A percentile compares a stretch with the other conserved stretches of the same genome.
Conservation (phyloP, 2,113 vertebrate genomes). For the Odocoileus virginianus region DNA sequence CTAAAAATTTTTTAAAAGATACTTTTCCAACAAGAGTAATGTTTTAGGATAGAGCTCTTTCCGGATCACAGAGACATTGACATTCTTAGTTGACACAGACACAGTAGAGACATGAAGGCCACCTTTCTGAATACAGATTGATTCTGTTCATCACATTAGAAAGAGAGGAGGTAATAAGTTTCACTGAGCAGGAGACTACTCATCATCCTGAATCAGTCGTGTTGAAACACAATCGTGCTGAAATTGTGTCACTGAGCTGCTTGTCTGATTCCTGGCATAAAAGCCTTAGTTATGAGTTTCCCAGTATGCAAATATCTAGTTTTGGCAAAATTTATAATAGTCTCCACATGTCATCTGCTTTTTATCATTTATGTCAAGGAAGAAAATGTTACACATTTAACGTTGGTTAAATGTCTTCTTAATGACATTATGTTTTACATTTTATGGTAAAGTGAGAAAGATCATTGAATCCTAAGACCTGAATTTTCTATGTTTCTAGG, state of each 20-base stretch:
- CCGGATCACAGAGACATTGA: background rate
- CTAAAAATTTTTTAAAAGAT: background rate
- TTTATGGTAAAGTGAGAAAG: constrained; percentile 8
- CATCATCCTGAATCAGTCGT: background rate
- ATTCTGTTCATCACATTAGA: background rate
- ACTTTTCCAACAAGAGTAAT: background rate
- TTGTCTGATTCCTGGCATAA: background rate
- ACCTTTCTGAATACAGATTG: background rate
- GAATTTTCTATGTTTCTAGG: background rate
- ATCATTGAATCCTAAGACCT: background rate
- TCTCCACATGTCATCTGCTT: background rate
- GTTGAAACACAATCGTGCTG: background rate
- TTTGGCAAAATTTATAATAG: background rate
- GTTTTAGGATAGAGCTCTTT: background rate
- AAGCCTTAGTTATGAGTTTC: background rate
- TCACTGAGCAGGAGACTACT: background rate
- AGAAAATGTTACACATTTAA: background rate
- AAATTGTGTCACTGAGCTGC: background rate
- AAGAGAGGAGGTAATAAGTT: background rate
- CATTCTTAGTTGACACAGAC: background rate
- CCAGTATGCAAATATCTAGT: background rate
- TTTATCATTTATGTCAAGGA: constrained; percentile 9
- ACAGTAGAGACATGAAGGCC: background rate
- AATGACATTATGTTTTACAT: background rate
- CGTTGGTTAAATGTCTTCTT: background rate